phyloP scores from a whole-genome alignment of 2,888 invertebrate species.

The Megalurothrips usitatus region DNA sequence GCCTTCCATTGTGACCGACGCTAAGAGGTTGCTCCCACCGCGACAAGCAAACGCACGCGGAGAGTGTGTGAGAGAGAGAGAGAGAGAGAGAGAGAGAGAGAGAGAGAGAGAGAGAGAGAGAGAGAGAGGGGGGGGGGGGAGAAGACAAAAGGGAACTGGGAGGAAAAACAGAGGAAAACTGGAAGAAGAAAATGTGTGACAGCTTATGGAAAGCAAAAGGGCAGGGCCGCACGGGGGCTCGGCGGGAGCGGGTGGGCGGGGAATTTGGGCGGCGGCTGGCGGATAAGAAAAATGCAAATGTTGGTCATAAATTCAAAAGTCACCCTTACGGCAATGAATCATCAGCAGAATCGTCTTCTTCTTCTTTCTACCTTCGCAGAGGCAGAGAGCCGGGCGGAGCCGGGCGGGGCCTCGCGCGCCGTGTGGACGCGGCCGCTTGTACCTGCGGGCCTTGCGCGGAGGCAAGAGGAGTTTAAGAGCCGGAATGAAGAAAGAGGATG shows the following conservation, averaged over 20 bases:
- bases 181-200: slow-evolving; percentile 10
- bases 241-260: neutral
- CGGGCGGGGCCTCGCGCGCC: too few species aligned
- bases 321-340: slow-evolving; percentile 10
- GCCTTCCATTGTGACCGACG: neutral
- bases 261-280: neutral
- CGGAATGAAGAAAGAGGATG: too few species aligned
- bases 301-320: slow-evolving; percentile 15
- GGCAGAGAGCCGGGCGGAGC: too few species aligned
- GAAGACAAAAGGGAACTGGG: neutral
- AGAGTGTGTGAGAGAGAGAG: neutral
- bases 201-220: neutral
- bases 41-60: too few species aligned
- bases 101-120: neutral
- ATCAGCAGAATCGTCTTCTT: neutral
- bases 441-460: too few species aligned
- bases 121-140: neutral
- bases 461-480: too few species aligned
- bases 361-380: too few species aligned
- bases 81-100: neutral
- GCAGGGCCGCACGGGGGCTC: neutral
- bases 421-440: too few species aligned
- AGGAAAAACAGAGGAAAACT: neutral
- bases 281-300: slow-evolving; percentile 25
- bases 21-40: too few species aligned